Evolutionary conservation across 2,888 invertebrate species (phyloP).

Genomic region (Acrobasis consociella): DNA sequence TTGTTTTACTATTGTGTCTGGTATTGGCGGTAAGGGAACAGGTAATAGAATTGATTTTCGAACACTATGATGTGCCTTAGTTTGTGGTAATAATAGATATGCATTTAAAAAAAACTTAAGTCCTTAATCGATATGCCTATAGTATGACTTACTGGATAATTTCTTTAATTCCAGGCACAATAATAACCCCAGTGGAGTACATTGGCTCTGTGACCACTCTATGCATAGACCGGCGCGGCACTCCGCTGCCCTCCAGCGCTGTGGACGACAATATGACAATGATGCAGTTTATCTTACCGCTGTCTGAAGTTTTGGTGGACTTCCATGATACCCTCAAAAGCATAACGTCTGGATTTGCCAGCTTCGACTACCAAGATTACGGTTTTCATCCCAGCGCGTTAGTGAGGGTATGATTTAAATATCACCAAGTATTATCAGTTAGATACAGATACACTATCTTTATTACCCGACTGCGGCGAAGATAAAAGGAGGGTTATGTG

Average conservation of each 20-base stretch:
- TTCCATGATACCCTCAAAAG: slow-evolving; percentile 97
- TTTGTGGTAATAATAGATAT: too few relatives aligned
- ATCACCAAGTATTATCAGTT: not conserved
- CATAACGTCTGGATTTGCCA: slow-evolving; percentile 96
- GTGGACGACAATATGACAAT: slow-evolving; percentile 93
- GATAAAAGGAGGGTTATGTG: too few relatives aligned
- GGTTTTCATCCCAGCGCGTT: slow-evolving; percentile 91
- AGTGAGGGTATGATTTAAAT: slow-evolving; percentile 85
- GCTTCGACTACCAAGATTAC: slow-evolving; percentile 95
- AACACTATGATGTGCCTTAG: too few relatives aligned
- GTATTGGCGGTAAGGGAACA: too few relatives aligned
- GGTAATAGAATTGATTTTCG: too few relatives aligned
- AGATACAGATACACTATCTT: too few relatives aligned
- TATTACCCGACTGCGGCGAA: too few relatives aligned
- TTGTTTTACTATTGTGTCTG: too few relatives aligned
- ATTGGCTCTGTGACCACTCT: slow-evolving; percentile 87
- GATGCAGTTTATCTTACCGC: slow-evolving; percentile 91
- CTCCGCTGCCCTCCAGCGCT: slow-evolving; percentile 86
- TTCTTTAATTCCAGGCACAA: slow-evolving; percentile 84
- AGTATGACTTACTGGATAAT: too few relatives aligned
- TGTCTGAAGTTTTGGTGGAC: slow-evolving; percentile 96
- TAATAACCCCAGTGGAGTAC: slow-evolving; percentile 92
- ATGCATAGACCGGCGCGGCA: slow-evolving; percentile 87
- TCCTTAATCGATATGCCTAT: too few relatives aligned
- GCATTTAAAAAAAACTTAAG: too few relatives aligned